These are phyloP conservation scores for Pelecanoides urinatrix DNA, from an alignment of 2,113 vertebrate species.

Conservation along the genomic window DNA sequence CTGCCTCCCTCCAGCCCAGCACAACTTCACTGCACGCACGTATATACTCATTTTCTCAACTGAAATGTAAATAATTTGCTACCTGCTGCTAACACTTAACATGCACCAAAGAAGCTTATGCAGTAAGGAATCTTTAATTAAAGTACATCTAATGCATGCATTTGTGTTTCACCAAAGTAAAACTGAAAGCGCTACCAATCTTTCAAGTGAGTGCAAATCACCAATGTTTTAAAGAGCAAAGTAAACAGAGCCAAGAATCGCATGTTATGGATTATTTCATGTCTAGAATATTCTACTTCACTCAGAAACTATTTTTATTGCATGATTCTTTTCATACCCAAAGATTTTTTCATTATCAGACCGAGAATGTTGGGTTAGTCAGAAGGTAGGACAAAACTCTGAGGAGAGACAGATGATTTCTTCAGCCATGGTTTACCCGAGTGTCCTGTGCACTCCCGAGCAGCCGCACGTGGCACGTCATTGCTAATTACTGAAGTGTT, in stretches of 20 bases:
- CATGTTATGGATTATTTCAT: fast-evolving
- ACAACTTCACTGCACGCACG: fast-evolving
- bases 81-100: not conserved
- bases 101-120: not conserved
- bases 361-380: not conserved
- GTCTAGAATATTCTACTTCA: fast-evolving
- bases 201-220: not conserved
- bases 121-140: not conserved
- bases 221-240: not conserved
- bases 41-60: fast-evolving
- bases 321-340: not conserved
- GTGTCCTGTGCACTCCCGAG: fast-evolving
- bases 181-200: not conserved
- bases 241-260: not conserved
- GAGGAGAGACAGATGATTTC: not conserved
- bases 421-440: fast-evolving
- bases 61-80: not conserved
- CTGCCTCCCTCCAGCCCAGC: not conserved
- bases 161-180: not conserved
- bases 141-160: not conserved
- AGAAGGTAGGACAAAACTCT: not conserved
- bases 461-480: not conserved
- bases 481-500: fast-evolving
- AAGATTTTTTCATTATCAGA: not conserved
- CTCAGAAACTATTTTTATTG: not conserved